Evolutionary conservation across 1,140 invertebrate species (phyloP), one percentile per base, ranked within the genome.

Genomic region (Reticulitermes speratus): DNA sequence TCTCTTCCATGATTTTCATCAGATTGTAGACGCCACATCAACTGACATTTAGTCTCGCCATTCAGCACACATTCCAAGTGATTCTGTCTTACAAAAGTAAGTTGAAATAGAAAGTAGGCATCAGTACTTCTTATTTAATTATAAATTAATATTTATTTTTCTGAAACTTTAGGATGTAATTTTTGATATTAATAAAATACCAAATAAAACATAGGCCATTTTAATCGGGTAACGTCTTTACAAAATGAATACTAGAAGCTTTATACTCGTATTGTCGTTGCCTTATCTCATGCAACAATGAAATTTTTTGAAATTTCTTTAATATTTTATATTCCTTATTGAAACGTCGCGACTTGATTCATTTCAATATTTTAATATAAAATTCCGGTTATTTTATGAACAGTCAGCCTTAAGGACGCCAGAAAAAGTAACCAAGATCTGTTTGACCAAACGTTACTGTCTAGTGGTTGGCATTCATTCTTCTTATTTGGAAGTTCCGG

Each of bases 221-320:
- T 75, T 30, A 75, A 14, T 25, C 30, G 25, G 65, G 2, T 30
- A n/a, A 75, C 14, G 30, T 12, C 2, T 30, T 75, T 75, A 75
- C 65, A 75, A 30, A 75, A n/a, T 30, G 65, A 75, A 75, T 75
- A 75, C 65, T n/a, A 75, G 65, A 75, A 75, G 65, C 65, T 30
- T 75, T 30, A 25, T 30, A 8, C 55, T 59, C 14, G 38, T 38
- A 38, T 19, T 21, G 9, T 48, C 16, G 7, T 48, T 48, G 11
- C 16, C 0, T 48, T 5, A 55, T 12, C 52, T 21, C 19, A 21
- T 55, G 19, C 3, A 55, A 55, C 5, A 55, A 0, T 55, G 14
- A 12, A 19, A 55, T 55, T 5, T 21, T 21, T 55, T 55, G 19
- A 3, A 55, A 55, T 6, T 21, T 0, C 19, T 12, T 16, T 48